Conservation (phyloP, 1,140 invertebrate genomes). For the Drosophila pallidifrons region DNA sequence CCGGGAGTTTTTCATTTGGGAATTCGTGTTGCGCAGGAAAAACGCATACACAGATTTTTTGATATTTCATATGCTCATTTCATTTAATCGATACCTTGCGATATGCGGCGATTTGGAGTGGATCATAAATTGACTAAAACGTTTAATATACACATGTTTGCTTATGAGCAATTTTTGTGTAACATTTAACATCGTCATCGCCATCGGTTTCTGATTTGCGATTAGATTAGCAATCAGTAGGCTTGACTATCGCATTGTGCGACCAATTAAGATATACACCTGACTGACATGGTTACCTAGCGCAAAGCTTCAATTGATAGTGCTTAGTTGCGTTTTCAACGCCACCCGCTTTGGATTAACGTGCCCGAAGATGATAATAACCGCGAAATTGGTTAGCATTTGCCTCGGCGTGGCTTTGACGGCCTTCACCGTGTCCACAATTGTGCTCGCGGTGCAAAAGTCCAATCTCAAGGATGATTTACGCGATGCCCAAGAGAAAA, state of each 20-base stretch:
- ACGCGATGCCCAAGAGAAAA: constrained; percentile 66
- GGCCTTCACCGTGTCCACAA: constrained; percentile 85
- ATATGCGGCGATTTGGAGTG: constrained; percentile 30
- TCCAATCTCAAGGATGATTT: constrained; percentile 57
- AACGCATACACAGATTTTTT: constrained; percentile 72
- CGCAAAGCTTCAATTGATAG: not conserved
- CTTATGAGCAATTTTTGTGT: constrained; percentile 4
- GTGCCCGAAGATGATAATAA: constrained; percentile 67
- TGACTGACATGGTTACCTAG: constrained; percentile 41
- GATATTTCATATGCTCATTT: constrained; percentile 51
- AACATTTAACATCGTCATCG: constrained; percentile 12
- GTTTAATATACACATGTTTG: constrained; percentile 23
- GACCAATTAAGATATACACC: constrained; percentile 68
- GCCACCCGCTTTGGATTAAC: constrained; percentile 57
- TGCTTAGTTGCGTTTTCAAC: constrained; percentile 56
- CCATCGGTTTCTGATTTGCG: constrained; percentile 25
- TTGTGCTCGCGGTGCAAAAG: constrained; percentile 84
- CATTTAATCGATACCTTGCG: constrained; percentile 49
- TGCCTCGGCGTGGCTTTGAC: constrained; percentile 70
- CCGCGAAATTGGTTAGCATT: constrained; percentile 74
- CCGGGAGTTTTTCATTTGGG: constrained; percentile 68
- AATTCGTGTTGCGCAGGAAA: constrained; percentile 54
- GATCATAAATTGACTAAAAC: constrained; percentile 58
- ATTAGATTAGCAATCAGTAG: constrained; percentile 71
- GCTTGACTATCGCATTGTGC: constrained; percentile 21